A percentile compares a stretch with the other conserved stretches of the same genome.
These are phyloP conservation scores for Eubasilissa regina DNA, from an alignment of 1,140 invertebrate genomes.

Conservation along the genomic window DNA sequence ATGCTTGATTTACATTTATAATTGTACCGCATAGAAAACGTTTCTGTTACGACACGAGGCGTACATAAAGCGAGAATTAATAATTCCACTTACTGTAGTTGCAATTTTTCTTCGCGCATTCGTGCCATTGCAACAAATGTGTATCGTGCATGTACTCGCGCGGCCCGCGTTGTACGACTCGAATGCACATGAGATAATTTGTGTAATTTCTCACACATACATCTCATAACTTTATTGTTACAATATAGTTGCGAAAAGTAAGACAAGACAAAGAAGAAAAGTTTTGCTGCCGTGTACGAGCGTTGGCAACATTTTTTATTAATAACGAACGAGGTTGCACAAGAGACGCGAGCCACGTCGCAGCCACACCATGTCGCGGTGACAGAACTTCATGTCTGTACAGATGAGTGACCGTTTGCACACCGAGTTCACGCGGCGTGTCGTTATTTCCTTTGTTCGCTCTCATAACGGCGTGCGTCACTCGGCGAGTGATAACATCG, in stretches of 20 bases:
- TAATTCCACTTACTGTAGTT: background rate
- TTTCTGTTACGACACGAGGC: background rate
- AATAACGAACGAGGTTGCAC: background rate
- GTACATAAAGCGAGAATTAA: too few relatives aligned
- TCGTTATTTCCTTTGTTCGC: too few relatives aligned
- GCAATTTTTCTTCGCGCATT: slow-evolving; percentile 14
- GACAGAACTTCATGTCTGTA: too few relatives aligned
- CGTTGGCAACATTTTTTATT: slow-evolving; percentile 1
- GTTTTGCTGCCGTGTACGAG: background rate
- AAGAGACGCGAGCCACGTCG: too few relatives aligned
- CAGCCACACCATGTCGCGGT: too few relatives aligned
- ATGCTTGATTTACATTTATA: background rate
- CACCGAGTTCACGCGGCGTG: too few relatives aligned
- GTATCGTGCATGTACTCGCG: background rate
- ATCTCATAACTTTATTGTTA: slow-evolving; percentile 36
- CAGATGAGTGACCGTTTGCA: too few relatives aligned
- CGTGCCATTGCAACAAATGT: slow-evolving; percentile 1
- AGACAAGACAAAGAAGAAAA: background rate
- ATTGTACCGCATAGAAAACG: background rate
- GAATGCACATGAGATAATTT: slow-evolving; percentile 28
- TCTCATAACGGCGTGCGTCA: too few relatives aligned
- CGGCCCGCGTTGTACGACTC: slow-evolving; percentile 22
- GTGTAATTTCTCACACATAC: slow-evolving; percentile 23
- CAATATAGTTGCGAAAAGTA: background rate
- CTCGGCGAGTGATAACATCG: too few relatives aligned